Base-by-base conservation (phyloP, 2,797 vertebrate species). In the Mus spretus region DNA sequence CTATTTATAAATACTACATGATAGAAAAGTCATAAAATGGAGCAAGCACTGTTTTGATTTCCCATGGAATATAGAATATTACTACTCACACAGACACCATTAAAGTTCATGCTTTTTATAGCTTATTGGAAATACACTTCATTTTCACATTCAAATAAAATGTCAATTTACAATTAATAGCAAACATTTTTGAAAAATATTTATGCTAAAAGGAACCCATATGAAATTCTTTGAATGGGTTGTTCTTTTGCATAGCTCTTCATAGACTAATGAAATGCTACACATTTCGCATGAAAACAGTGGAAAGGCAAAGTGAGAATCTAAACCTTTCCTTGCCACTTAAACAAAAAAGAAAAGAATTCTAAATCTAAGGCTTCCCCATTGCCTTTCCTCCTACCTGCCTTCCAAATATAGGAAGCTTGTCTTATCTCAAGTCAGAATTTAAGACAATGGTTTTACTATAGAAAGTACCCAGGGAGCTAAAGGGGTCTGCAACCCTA, bases 71-170 rank as follows among this genome's bases (percentile, higher is more conserved):
- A 75, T 28, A 55, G 7, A 31, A 67, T 7, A 80, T 93, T 80
- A 50, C 61, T 50, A 80, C n/a, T 50, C 59, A 40, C 12, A 80
- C 4, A 80, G 77, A 79, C 24, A 87, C 3, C 17, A 61, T 50
- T 61, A 63, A 53, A 87, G 72, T n/a, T 37, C 50, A 31, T 78
- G 20, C 19, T 75, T 90, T 11, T 24, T 40, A 2, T 70, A 63
- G 11, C 34, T 91, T 70, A 85, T 24, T 86, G 79, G 72, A 91
- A 86, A 80, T 53, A 24, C 1, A 53, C 24, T 72, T 50, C 7
- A 85, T 50, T 80, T 84, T 90, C 50, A 74, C 6, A 61, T 22
- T 55, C 12, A 61, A 72, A 85, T 84, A 70, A 91, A 94, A 86
- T 63, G 31, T 40, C 17, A 79, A 53, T 91, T 94, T 34, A 53